Evolutionary conservation across 2,113 vertebrate species (phyloP).

Genomic region (Todiramphus chloris): DNA sequence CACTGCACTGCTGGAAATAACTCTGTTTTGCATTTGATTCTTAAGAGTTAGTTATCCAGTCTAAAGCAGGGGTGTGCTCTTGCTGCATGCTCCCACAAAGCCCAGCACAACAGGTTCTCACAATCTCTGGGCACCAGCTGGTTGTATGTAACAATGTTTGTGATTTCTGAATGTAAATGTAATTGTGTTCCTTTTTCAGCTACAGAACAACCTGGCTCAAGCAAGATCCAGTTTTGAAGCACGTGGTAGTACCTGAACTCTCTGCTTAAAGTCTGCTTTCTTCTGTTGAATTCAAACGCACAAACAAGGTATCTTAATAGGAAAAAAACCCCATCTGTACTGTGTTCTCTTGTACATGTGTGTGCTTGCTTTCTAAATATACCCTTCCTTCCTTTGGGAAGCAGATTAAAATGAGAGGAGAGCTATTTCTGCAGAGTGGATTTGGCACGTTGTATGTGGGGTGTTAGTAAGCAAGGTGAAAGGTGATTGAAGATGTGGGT

Average conservation of each 20-base stretch:
- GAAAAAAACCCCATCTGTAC: neutral
- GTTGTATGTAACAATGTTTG: neutral
- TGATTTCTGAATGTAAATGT: neutral
- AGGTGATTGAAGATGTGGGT: neutral
- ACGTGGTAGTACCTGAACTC: neutral
- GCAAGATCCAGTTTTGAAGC: slow-evolving; percentile 49
- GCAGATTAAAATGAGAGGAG: neutral
- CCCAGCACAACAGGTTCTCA: neutral
- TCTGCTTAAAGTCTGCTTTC: slow-evolving; percentile 22
- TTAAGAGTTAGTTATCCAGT: neutral
- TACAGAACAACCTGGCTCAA: slow-evolving; percentile 38
- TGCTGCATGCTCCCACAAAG: neutral
- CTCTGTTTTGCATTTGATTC: neutral
- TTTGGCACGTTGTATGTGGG: neutral
- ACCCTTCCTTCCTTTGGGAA: neutral
- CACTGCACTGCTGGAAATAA: neutral
- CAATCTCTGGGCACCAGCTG: neutral
- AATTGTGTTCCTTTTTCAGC: slow-evolving; percentile 63
- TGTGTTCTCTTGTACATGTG: neutral
- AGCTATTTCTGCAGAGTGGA: neutral
- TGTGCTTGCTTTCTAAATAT: neutral
- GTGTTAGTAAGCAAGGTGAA: neutral
- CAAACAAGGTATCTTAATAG: slow-evolving; percentile 69
- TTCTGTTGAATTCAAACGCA: slow-evolving; percentile 42
- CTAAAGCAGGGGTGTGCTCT: neutral